Evolutionary conservation across 2,888 invertebrate genomes (phyloP).

Genomic region (Phalangium opilio): DNA sequence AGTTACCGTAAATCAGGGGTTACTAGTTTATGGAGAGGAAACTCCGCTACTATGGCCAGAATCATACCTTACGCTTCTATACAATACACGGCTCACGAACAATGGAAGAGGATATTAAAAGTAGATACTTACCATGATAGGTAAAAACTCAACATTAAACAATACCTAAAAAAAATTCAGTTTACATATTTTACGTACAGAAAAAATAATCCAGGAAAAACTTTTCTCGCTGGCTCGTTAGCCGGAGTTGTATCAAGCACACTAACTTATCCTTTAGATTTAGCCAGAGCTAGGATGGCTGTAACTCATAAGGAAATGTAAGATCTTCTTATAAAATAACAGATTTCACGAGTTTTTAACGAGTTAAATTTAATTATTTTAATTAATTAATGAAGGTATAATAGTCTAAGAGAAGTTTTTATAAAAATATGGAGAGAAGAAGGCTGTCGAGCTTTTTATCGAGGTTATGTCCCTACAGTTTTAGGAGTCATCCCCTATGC

Average conservation of each 20-base stretch:
- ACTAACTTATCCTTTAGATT: slow-evolving; percentile 86
- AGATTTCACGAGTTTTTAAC: too few relatives aligned
- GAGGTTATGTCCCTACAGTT: slow-evolving; percentile 78
- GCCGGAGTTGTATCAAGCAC: slow-evolving; percentile 92
- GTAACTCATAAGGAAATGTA: slow-evolving; percentile 69
- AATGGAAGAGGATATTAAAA: slow-evolving; percentile 53
- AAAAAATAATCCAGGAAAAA: slow-evolving; percentile 34
- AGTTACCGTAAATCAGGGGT: slow-evolving; percentile 63
- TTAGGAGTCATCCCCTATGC: slow-evolving; percentile 92
- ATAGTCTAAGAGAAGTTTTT: slow-evolving; percentile 30
- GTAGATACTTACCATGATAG: slow-evolving; percentile 14
- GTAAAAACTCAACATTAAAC: slow-evolving; percentile 10
- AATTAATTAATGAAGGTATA: slow-evolving; percentile 4
- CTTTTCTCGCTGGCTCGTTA: slow-evolving; percentile 78
- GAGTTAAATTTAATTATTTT: neutral
- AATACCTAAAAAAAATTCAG: too few relatives aligned
- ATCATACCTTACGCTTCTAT: slow-evolving; percentile 95
- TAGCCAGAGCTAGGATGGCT: slow-evolving; percentile 93
- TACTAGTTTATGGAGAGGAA: slow-evolving; percentile 83
- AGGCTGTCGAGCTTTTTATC: slow-evolving; percentile 59
- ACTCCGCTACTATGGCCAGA: slow-evolving; percentile 94
- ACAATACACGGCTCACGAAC: slow-evolving; percentile 95
- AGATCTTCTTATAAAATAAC: too few relatives aligned
- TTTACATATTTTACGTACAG: slow-evolving; percentile 25
- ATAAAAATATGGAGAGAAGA: slow-evolving; percentile 54